Percentiles rank a stretch among this genome's conserved stretches.
phyloP scores from a whole-genome alignment of 2,113 vertebrate genomes.

The Brachypteracias leptosomus region DNA sequence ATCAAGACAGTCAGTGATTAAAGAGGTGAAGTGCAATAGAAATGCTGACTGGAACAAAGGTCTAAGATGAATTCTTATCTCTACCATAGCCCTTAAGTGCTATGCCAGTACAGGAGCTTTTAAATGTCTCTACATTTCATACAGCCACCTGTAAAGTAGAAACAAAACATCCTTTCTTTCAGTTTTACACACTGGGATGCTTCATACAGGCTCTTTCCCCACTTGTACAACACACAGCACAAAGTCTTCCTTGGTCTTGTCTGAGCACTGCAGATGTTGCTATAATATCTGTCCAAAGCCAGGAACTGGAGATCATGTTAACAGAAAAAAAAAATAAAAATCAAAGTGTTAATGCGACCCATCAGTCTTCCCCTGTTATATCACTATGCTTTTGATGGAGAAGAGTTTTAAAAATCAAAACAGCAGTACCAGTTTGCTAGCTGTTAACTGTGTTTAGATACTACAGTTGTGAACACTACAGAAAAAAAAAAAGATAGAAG shows the following conservation, averaged over 20 bases:
- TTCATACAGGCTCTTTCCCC: neutral
- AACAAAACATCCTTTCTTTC: neutral
- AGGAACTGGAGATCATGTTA: neutral
- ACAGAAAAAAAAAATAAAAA: fast-evolving
- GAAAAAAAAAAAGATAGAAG: neutral
- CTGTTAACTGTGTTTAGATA: neutral
- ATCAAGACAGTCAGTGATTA: neutral
- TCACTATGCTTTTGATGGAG: neutral
- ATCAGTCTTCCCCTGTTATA: neutral
- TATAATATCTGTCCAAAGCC: neutral
- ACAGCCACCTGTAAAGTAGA: neutral
- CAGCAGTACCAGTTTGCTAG: neutral
- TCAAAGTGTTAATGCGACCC: neutral
- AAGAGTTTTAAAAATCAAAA: neutral
- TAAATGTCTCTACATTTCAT: neutral
- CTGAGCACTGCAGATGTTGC: neutral
- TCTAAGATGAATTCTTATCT: neutral
- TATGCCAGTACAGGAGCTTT: neutral
- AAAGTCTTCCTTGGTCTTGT: neutral
- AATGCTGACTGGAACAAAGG: neutral
- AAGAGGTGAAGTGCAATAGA: neutral
- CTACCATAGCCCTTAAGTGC: neutral
- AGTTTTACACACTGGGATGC: neutral
- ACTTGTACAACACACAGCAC: neutral
- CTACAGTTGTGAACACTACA: neutral